These are phyloP conservation scores for Pao palembangensis DNA, from an alignment of 2,113 vertebrate genomes.

Conservation along the genomic window DNA sequence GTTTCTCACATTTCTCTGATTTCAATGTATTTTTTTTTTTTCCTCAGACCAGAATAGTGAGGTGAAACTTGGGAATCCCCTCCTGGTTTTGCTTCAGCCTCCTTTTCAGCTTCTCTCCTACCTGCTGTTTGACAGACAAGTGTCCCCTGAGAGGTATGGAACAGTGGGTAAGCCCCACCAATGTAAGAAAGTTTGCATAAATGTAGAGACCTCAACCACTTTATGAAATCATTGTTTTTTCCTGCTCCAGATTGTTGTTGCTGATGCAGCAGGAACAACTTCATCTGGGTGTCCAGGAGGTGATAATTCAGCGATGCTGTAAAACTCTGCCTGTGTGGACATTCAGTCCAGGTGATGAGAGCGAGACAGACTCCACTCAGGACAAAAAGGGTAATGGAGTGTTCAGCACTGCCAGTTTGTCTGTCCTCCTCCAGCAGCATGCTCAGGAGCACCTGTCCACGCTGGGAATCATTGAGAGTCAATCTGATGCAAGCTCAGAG, in stretches of 20 bases:
- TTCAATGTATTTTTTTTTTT: background rate
- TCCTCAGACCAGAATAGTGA: constrained; percentile 73
- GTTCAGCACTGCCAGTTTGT: constrained; percentile 70
- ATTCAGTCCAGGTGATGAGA: constrained; percentile 29
- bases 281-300: constrained; percentile 83
- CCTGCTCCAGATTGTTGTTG: constrained; percentile 73
- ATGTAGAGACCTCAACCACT: too few relatives aligned
- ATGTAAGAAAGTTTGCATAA: too few relatives aligned
- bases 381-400: constrained; percentile 13
- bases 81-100: constrained; percentile 86
- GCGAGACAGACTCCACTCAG: constrained; percentile 1
- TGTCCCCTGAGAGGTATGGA: constrained; percentile 88
- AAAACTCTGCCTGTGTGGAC: constrained; percentile 80
- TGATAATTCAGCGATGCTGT: constrained; percentile 88
- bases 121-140: constrained; percentile 91
- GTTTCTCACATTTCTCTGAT: background rate
- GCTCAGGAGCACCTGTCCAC: constrained; percentile 65
- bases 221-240: background rate
- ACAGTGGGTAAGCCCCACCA: background rate
- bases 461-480: constrained; percentile 57
- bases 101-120: constrained; percentile 87
- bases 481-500: constrained; percentile 52
- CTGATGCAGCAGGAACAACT: constrained; percentile 83
- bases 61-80: constrained; percentile 90
- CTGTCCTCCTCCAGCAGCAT: constrained; percentile 71